These are phyloP conservation scores for Pseudopleuronectes americanus DNA, from an alignment of 2,797 vertebrate species.

Conservation along the genomic window DNA sequence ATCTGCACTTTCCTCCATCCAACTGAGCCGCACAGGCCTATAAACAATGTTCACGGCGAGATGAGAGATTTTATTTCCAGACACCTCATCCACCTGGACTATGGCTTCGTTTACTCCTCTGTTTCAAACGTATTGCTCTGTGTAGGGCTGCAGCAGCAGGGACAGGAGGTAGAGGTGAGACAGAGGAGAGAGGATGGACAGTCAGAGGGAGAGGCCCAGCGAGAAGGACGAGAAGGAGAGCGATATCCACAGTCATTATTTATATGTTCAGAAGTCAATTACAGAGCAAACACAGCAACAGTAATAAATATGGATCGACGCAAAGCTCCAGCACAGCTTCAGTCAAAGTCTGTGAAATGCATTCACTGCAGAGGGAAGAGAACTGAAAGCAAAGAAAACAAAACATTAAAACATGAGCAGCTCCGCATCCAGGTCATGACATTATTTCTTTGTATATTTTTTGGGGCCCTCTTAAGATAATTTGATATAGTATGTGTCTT, in stretches of 20 bases:
- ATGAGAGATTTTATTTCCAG: conserved; percentile 36
- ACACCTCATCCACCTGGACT: conserved; percentile 27
- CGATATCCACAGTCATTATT: conserved; percentile 48
- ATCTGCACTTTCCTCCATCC: not conserved
- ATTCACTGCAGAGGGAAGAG: conserved; percentile 25
- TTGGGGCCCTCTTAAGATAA: not conserved
- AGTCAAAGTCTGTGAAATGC: conserved; percentile 36
- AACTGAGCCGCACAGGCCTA: conserved; percentile 24
- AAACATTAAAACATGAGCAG: not conserved
- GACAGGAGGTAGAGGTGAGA: conserved; percentile 13
- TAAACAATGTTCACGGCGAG: conserved; percentile 26
- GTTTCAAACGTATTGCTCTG: conserved; percentile 39
- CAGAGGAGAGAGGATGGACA: conserved; percentile 9
- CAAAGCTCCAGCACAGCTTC: conserved; percentile 29
- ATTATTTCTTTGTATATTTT: not conserved
- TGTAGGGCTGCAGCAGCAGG: conserved; percentile 12
- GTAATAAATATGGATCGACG: conserved; percentile 56
- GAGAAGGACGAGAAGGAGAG: not conserved
- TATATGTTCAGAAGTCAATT: conserved; percentile 63
- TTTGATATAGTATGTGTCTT: too few relatives aligned
- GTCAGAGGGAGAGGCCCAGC: conserved; percentile 5
- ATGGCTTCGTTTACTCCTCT: conserved; percentile 25
- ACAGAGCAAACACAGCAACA: conserved; percentile 43
- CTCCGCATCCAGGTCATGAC: not conserved
- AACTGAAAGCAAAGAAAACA: not conserved